These are phyloP conservation scores for Scortum barcoo DNA, from an alignment of 2,113 vertebrate genomes.

Conservation along the genomic window DNA sequence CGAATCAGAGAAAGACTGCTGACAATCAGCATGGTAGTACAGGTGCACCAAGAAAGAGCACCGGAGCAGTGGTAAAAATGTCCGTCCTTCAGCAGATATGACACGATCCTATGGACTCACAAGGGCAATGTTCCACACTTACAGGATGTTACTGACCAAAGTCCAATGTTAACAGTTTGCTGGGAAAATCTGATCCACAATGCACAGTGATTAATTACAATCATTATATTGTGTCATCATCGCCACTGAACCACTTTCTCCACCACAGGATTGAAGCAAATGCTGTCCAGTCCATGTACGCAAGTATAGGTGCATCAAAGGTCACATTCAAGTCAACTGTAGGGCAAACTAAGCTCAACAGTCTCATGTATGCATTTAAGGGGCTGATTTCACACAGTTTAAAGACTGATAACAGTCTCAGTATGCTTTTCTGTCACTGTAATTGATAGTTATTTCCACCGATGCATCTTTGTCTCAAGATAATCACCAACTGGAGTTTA, in stretches of 20 bases:
- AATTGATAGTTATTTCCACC: neutral
- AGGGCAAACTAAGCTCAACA: neutral
- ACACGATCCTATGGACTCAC: neutral
- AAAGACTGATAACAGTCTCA: neutral
- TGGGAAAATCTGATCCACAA: neutral
- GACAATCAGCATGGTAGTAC: neutral
- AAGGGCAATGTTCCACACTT: neutral
- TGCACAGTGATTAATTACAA: conserved; percentile 14
- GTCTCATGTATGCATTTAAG: neutral
- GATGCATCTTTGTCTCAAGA: neutral
- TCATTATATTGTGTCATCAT: conserved; percentile 25
- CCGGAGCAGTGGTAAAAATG: neutral
- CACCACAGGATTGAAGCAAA: neutral
- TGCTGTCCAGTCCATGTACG: neutral
- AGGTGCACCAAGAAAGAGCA: conserved; percentile 6
- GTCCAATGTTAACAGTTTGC: neutral
- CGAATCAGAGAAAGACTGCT: neutral
- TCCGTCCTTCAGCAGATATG: neutral
- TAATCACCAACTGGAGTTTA: neutral
- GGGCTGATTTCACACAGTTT: neutral
- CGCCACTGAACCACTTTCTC: conserved; percentile 14
- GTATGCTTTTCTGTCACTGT: neutral
- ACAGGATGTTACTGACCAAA: neutral
- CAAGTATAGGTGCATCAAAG: neutral
- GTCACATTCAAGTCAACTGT: neutral